Evolutionary conservation across 2,888 invertebrate species (phyloP), one percentile per base, ranked within the genome.

Genomic region (Nomada fucata): DNA sequence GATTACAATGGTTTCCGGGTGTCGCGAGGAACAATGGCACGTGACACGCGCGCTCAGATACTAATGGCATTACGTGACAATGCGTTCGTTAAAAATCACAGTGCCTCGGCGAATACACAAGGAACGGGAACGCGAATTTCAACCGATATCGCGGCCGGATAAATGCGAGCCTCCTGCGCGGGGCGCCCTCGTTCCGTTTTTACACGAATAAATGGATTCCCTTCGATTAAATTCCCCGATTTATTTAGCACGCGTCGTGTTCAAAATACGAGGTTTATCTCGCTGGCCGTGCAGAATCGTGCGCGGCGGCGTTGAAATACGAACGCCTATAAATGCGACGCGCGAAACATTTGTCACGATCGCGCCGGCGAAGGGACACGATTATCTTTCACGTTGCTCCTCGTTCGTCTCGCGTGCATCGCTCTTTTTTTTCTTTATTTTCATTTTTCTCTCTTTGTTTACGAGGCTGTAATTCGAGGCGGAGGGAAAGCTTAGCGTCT

Each of bases 301-400:
- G 18, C 55, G 55, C 20, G 9, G 15, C 18, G 67, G 10, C 44
- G 26, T 44, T 57, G 26, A 29, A 69, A 70, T 18, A 18, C 59
- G 59, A 9, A 2, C n/a, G 26, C n/a, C 11, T 13, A 9, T 20
- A 42, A 57, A 57, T 18, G 10, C 15, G 42, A 1, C 20, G 44
- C 26, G 47, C 9, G 57, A 57, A 53, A 71, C 15, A 64, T n/a
- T 44, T 7, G 52, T 65, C 13, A 3, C 7, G 63, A 36, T 61
- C 47, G 20, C 26, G n/a, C 1, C 9, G 10, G 9, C 5, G 47
- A 26, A 23, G 23, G 47, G 44, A n/a, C 18, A 1, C 47, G 23
- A 69, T 50, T 44, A 13, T 42, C 59, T 76, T 64, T 60, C 75
- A 78, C 82, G 79, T 76, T 78, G 65, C 74, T 80, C 83, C 83